Base-by-base conservation (phyloP, 2,113 vertebrate genomes). In the Noturus placidus region DNA sequence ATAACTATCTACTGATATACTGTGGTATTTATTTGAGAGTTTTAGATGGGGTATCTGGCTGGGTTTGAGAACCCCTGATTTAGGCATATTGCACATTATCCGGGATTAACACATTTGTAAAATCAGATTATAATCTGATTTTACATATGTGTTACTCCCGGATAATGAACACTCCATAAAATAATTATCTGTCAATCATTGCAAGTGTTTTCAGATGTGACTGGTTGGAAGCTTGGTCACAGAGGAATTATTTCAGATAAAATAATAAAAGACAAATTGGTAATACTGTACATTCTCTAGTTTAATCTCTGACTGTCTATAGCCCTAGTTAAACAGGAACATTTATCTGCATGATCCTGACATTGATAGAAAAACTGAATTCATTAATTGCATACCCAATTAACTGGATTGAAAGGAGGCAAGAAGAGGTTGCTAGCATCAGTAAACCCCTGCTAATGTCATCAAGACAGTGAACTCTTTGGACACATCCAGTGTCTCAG, bases 371-470 rank as follows among this genome's bases (percentile, higher is more conserved):
- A 13, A 78, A 63, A 9, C 30, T 70, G 30, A 65, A 67, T 79
- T 7, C 0, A 27, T 78, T 79, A 30, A 61, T 30, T 19, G 35
- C 10, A 46, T 54, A 35, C 30, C 30, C 52, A 35, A 5, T 82
- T 22, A 7, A 61, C 22, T 9, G 1, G 33, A 15, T 19, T 33
- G 61, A 25, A 61, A 35, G 50, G 10, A 79, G 59, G 11, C 22
- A 61, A 27, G 59, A 52, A 59, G n/a, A 85, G 27, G 20, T 17
- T 20, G 81, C 35, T 79, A 35, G 74, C 77, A n/a, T 86, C 61
- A 65, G 46, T 69, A n/a, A 52, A 88, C 85, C 83, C 78, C 83
- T 90, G 78, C 86, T 74, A 80, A 87, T 50, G 76, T 70, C 87
- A 87, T 74, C 46, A 46, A 88, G 84, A 86, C 56, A 42, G 10